Percentiles rank a stretch among this genome's conserved stretches.
These are phyloP conservation scores for Lepidotrigona ventralis DNA, from an alignment of 1,140 invertebrate species.

Conservation along the genomic window DNA sequence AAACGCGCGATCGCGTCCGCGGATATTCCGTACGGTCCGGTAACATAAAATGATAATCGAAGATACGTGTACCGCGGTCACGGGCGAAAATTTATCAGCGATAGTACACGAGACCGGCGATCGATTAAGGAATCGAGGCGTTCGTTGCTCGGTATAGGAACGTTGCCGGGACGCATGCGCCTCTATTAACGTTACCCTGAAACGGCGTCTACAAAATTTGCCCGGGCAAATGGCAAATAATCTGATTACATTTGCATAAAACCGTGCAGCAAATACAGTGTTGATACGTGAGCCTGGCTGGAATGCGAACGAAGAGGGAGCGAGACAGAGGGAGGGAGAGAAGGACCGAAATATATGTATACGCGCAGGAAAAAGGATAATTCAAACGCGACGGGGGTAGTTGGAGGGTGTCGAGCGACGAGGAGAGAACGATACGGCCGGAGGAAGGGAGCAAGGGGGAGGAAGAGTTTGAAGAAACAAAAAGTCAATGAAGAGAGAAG, in stretches of 20 bases:
- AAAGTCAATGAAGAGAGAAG: conserved; percentile 53
- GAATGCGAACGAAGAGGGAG: not conserved
- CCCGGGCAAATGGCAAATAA: conserved; percentile 58
- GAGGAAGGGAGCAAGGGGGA: conserved; percentile 48
- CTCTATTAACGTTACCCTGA: conserved; percentile 38
- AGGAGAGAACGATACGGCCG: conserved; percentile 28
- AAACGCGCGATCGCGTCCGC: not conserved
- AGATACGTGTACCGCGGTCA: conserved; percentile 18
- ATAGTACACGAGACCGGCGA: conserved; percentile 21
- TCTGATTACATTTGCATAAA: conserved; percentile 69
- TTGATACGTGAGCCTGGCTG: conserved; percentile 49
- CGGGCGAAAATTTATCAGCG: conserved; percentile 39
- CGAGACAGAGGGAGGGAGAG: not conserved
- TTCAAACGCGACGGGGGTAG: conserved; percentile 20
- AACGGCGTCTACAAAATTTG: conserved; percentile 41
- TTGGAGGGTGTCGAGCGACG: conserved; percentile 7
- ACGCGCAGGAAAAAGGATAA: conserved; percentile 24
- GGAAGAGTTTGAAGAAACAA: conserved; percentile 41
- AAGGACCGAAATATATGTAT: too few relatives aligned
- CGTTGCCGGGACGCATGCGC: conserved; percentile 37
- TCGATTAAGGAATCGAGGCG: conserved; percentile 57
- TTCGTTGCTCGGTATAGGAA: conserved; percentile 19
- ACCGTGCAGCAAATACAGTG: conserved; percentile 56
- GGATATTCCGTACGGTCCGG: not conserved
- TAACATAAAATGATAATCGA: conserved; percentile 47